Base-by-base conservation (phyloP, 2,797 vertebrate genomes). In the Percopsis omiscomaycus region DNA sequence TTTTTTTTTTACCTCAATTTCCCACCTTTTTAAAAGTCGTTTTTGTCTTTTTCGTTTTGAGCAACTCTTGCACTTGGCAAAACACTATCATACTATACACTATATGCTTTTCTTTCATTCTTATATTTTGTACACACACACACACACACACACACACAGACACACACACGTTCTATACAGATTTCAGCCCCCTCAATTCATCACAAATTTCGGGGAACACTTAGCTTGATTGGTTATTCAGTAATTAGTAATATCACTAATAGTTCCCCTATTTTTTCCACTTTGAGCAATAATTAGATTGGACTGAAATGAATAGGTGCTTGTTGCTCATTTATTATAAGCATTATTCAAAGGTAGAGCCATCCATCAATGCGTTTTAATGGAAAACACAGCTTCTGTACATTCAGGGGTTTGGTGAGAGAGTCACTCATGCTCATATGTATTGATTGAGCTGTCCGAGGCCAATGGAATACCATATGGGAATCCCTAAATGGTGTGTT, bases 201-300 rank as follows among this genome's bases (percentile, higher is more conserved):
- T 89, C 81, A 82, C 69, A 56, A 5, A 81, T 83, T 82, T 84
- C 67, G 66, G 71, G 54, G 66, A 81, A 82, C 88, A 89, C 89
- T 89, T 87, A 85, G 79, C 44, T 69, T 83, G 86, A 90, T 89
- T 88, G 73, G 79, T 81, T 82, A 75, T 80, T 88, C 71, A 73
- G 64, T 85, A 87, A 89, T 88, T 86, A 88, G 82, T 74, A 83
- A 84, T 85, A 84, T 83, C 64, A 71, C 78, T 83, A 86, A 88
- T 81, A 85, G 85, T 84, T 84, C 68, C 55, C 64, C 77, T 37
- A 77, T 67, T 89, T 84, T 81, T 74, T 85, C 64, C 15, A 10
- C 84, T 84, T 84, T 86, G 68, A 68, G 80, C 80, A 80, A 80
- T 90, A 83, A 87, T 90, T 83, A 82, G 77, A 89, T 86, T 87